phyloP scores from a whole-genome alignment of 2,113 vertebrate genomes.

The Syngnathus scovelli region DNA sequence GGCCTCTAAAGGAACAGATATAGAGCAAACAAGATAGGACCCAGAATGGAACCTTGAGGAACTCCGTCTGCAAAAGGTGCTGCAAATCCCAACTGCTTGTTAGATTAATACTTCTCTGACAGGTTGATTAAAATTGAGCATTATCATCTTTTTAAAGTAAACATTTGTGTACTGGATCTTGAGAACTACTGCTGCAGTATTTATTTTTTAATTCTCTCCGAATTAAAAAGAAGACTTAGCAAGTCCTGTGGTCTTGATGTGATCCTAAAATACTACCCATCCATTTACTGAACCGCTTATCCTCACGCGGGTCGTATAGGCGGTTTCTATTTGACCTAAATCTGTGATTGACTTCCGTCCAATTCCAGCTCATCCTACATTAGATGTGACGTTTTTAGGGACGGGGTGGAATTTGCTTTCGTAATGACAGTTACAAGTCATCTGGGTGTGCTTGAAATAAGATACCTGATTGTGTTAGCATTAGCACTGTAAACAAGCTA shows the following conservation, averaged over 20 bases:
- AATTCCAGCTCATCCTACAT: conserved; percentile 2
- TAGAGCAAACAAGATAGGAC: not conserved
- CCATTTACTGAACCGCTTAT: not conserved
- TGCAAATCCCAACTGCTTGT: not conserved
- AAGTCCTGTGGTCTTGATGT: not conserved
- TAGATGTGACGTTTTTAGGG: not conserved
- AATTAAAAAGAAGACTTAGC: not conserved
- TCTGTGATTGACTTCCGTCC: not conserved
- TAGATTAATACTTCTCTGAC: not conserved
- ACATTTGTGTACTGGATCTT: not conserved
- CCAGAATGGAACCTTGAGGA: not conserved
- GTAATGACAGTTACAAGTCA: not conserved
- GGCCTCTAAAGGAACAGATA: not conserved
- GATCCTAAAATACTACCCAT: not conserved
- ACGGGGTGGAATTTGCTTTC: not conserved
- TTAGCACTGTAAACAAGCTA: not conserved
- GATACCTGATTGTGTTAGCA: not conserved
- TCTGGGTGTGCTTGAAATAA: not conserved
- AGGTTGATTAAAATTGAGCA: not conserved
- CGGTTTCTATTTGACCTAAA: not conserved
- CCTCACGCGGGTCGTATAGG: not conserved
- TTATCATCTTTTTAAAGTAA: not conserved
- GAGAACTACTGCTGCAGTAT: not conserved
- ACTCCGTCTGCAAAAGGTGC: not conserved
- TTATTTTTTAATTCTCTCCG: not conserved